phyloP scores from a whole-genome alignment of 2,797 vertebrate species.

The Ptychadena robeensis region DNA sequence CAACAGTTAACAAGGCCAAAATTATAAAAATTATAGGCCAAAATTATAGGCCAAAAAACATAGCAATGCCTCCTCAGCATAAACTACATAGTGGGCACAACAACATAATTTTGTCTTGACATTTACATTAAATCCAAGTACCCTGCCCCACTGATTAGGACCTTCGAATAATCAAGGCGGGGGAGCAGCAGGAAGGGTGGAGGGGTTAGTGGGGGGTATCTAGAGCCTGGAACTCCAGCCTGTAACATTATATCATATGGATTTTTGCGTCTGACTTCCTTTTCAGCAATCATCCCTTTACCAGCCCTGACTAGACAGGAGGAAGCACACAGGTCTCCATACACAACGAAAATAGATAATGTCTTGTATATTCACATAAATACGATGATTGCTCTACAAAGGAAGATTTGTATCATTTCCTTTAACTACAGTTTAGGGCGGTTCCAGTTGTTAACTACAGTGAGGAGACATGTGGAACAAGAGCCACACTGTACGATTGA shows the following conservation, averaged over 20 bases:
- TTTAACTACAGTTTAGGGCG: conserved; percentile 33
- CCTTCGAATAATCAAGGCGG: background rate
- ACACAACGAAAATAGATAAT: conserved; percentile 23
- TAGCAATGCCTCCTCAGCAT: no score
- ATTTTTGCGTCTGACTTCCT: background rate
- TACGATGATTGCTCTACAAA: conserved; percentile 24
- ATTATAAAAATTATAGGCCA: no score
- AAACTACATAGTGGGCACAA: no score
- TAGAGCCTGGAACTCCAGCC: background rate
- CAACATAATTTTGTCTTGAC: background rate
- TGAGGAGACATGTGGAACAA: conserved; percentile 56
- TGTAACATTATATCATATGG: conserved; percentile 1
- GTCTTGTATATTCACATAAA: conserved; percentile 34
- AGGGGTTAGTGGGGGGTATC: no score
- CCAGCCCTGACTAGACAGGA: conserved; percentile 19
- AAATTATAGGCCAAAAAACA: no score
- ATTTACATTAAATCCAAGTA: background rate
- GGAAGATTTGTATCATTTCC: conserved; percentile 41
- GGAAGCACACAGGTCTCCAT: background rate
- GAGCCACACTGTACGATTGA: conserved; percentile 47
- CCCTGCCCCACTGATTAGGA: background rate
- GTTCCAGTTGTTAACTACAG: conserved; percentile 53
- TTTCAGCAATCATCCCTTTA: conserved; percentile 2
- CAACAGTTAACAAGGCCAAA: no score
- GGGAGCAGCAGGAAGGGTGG: no score